These are phyloP conservation scores for Protaetia brevitarsis DNA, from an alignment of 1,140 invertebrate genomes.

Conservation along the genomic window DNA sequence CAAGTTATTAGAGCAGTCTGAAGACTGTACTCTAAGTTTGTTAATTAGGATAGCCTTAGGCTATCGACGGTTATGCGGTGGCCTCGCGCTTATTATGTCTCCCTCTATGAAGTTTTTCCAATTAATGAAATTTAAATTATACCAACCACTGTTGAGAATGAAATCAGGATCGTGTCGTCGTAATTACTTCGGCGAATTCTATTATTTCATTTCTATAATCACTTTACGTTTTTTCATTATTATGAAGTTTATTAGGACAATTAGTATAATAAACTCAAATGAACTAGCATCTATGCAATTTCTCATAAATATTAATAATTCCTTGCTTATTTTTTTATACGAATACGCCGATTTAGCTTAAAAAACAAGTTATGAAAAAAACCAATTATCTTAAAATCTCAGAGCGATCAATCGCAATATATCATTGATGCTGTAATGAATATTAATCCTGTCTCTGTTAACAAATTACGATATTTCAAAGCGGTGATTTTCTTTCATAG, in stretches of 20 bases:
- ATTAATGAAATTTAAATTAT: slow-evolving; percentile 9
- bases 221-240: not conserved
- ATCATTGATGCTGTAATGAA: too few species aligned
- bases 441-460: too few species aligned
- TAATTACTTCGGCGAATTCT: not conserved
- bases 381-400: too few species aligned
- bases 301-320: not conserved
- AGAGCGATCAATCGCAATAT: too few species aligned
- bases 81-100: not conserved
- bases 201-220: not conserved
- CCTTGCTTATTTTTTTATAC: too few species aligned
- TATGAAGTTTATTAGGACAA: not conserved
- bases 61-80: not conserved
- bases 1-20: not conserved
- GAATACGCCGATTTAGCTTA: too few species aligned
- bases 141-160: not conserved
- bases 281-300: not conserved
- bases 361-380: too few species aligned
- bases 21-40: slow-evolving; percentile 12
- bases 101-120: slow-evolving; percentile 2
- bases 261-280: not conserved
- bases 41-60: slow-evolving; percentile 9
- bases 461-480: too few species aligned
- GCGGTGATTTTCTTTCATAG: too few species aligned
- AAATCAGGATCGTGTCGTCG: not conserved